A percentile compares a stretch with the other conserved stretches of the same genome.
Conservation (phyloP, 2,113 vertebrate genomes). For the Elephantulus edwardii region DNA sequence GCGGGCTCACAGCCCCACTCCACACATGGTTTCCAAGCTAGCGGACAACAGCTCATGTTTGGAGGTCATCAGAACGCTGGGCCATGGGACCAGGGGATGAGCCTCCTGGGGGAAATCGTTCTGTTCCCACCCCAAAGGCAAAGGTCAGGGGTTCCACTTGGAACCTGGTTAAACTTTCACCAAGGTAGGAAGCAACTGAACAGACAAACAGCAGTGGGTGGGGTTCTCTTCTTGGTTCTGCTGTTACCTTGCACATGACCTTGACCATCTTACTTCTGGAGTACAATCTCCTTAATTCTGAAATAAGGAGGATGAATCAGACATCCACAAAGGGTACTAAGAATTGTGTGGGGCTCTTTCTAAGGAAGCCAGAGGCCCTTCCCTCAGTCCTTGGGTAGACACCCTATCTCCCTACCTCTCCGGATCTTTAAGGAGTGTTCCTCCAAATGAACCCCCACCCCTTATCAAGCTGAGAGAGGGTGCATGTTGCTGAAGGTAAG, state of each 20-base stretch:
- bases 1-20: slow-evolving; percentile 67
- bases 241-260: background rate
- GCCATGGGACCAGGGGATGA: background rate
- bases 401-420: background rate
- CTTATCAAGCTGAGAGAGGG: background rate
- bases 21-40: background rate
- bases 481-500: background rate
- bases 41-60: slow-evolving; percentile 38
- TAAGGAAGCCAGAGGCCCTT: background rate
- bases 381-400: background rate
- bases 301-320: background rate
- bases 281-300: background rate
- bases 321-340: background rate
- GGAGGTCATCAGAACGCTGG: slow-evolving; percentile 50
- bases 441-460: too few species aligned
- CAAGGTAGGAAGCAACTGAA: background rate
- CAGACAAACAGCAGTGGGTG: background rate
- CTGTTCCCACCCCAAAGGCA: background rate
- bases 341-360: background rate
- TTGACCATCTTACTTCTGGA: background rate
- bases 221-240: background rate
- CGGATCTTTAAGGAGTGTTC: background rate
- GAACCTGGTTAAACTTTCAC: background rate
- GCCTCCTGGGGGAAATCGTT: slow-evolving; percentile 43
- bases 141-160: background rate